Conservation (phyloP, 1,140 invertebrate genomes). For the Musca domestica region DNA sequence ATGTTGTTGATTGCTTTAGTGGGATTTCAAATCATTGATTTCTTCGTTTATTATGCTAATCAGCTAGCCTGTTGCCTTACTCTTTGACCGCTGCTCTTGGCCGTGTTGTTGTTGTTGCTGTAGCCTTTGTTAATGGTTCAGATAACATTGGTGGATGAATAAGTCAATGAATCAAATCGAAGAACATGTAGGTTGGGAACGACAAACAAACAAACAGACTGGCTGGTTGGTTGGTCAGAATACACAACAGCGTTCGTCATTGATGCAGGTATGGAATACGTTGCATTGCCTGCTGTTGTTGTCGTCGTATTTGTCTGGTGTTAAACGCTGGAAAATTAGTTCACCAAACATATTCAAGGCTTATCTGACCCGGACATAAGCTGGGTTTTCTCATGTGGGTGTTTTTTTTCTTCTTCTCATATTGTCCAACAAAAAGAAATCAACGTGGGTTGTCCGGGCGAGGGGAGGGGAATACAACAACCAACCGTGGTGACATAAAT, state of each 20-base stretch:
- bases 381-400: constrained; percentile 2
- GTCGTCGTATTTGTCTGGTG: constrained; percentile 5
- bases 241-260: too few species aligned
- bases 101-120: neutral
- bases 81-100: too few species aligned
- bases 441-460: neutral
- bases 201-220: too few species aligned
- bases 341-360: constrained; percentile 4
- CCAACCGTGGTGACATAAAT: too few species aligned
- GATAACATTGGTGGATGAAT: neutral
- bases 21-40: neutral
- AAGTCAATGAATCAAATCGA: neutral
- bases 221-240: too few species aligned
- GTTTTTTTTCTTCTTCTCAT: neutral
- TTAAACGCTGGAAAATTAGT: constrained; percentile 11
- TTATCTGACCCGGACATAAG: neutral
- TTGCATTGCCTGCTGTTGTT: neutral
- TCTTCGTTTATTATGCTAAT: constrained; percentile 14
- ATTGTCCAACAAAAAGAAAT: neutral
- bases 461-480: too few species aligned
- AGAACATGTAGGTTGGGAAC: constrained; percentile 8
- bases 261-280: too few species aligned
- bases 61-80: neutral
- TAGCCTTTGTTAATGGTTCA: constrained; percentile 5
- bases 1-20: too few species aligned